Evolutionary conservation across 1,140 invertebrate species (phyloP).

Genomic region (Pseudomyrmex dendroicus): DNA sequence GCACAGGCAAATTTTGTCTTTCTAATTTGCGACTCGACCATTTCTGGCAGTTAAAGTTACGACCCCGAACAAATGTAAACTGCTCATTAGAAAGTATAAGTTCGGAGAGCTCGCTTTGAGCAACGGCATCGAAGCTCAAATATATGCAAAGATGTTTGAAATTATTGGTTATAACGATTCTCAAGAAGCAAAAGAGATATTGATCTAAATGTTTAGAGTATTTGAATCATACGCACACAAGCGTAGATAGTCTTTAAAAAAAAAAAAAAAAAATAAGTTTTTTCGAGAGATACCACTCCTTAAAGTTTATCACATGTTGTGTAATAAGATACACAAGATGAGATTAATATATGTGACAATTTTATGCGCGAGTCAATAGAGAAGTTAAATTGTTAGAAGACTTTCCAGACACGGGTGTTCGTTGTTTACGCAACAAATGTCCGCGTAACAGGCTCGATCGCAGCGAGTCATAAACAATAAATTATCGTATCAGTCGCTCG

Average conservation of each 20-base stretch:
- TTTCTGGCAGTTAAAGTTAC: constrained; percentile 93
- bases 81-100: constrained; percentile 90
- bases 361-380: constrained; percentile 43
- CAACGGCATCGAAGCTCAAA: constrained; percentile 89
- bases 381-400: constrained; percentile 43
- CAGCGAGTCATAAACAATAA: constrained; percentile 40
- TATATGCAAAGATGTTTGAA: constrained; percentile 92
- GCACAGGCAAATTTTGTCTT: constrained; percentile 89
- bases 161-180: constrained; percentile 91
- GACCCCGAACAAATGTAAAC: constrained; percentile 87
- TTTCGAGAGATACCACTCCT: too few relatives aligned
- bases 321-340: too few relatives aligned
- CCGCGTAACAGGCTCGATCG: constrained; percentile 31
- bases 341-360: too few relatives aligned
- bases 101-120: constrained; percentile 91
- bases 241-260: too few relatives aligned
- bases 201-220: too few relatives aligned
- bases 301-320: too few relatives aligned
- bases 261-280: too few relatives aligned
- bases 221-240: too few relatives aligned
- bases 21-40: constrained; percentile 93
- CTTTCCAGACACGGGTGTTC: constrained; percentile 16
- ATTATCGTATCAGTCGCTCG: constrained; percentile 50
- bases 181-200: constrained; percentile 87
- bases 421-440: constrained; percentile 18